These are phyloP conservation scores for Mystacornis crossleyi DNA, from an alignment of 2,113 vertebrate genomes.

Conservation along the genomic window DNA sequence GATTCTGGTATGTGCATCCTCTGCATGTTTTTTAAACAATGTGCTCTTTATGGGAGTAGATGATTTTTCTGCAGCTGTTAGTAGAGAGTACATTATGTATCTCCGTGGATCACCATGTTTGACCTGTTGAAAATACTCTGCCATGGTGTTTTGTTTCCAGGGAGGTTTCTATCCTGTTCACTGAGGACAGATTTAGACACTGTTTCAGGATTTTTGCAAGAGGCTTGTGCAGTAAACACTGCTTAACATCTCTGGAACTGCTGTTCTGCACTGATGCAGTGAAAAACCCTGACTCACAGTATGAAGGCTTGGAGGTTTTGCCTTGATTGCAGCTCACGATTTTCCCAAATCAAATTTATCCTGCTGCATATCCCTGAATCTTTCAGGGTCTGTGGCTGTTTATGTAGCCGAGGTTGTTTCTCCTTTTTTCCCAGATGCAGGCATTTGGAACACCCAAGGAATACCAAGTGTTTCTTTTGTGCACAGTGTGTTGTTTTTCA, in stretches of 20 bases:
- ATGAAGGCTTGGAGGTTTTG: not conserved
- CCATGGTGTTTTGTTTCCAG: not conserved
- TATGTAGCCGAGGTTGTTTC: not conserved
- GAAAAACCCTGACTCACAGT: not conserved
- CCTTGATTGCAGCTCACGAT: not conserved
- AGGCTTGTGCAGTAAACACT: not conserved
- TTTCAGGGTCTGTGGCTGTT: not conserved
- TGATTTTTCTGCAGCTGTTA: not conserved
- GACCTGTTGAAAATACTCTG: not conserved
- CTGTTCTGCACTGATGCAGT: not conserved
- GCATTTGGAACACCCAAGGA: not conserved
- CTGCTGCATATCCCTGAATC: not conserved
- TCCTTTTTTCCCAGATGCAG: not conserved
- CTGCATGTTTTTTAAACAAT: not conserved
- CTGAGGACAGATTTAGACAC: not conserved
- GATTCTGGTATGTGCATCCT: not conserved
- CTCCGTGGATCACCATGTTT: not conserved
- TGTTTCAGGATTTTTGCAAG: not conserved
- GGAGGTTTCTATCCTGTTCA: not conserved
- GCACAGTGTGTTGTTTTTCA: conserved; percentile 10
- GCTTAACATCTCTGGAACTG: not conserved
- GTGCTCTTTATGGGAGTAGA: not conserved
- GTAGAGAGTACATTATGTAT: not conserved
- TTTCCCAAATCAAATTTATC: not conserved
- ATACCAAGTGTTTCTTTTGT: not conserved